A percentile compares a stretch with the other conserved stretches of the same genome.
phyloP scores from a whole-genome alignment of 2,888 invertebrate species.

The Cryptocephalus primarius region DNA sequence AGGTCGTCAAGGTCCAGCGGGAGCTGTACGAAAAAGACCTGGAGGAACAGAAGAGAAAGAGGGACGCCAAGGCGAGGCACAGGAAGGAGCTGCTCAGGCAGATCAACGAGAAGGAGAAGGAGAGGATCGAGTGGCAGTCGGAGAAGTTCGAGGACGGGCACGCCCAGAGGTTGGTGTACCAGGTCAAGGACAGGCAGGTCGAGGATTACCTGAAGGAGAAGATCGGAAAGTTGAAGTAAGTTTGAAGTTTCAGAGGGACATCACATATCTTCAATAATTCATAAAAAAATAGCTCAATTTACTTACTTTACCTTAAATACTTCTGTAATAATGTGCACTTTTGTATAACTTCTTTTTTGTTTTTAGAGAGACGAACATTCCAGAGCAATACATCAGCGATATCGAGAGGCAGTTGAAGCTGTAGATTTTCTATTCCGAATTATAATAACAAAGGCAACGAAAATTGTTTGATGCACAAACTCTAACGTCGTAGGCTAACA shows the following conservation, averaged over 20 bases:
- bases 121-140: constrained; percentile 48
- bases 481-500: too few relatives aligned
- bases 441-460: too few relatives aligned
- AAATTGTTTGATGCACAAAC: too few relatives aligned
- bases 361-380: constrained; percentile 25
- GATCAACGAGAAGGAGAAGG: constrained; percentile 58
- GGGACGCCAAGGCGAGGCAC: constrained; percentile 41
- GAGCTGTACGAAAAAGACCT: constrained; percentile 28
- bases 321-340: too few relatives aligned
- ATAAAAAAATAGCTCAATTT: too few relatives aligned
- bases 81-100: constrained; percentile 55
- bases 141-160: constrained; percentile 57
- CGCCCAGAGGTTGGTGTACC: constrained; percentile 49
- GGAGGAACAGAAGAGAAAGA: constrained; percentile 34
- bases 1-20: constrained; percentile 44
- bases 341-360: background rate
- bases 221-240: constrained; percentile 45
- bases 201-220: constrained; percentile 43
- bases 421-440: too few relatives aligned
- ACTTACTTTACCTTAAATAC: background rate
- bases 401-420: constrained; percentile 19
- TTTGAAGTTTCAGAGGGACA: background rate
- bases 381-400: constrained; percentile 27
- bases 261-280: too few relatives aligned
- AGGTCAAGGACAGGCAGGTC: constrained; percentile 42